Evolutionary conservation across 2,888 invertebrate species (phyloP).

Genomic region (Macrophya alboannulata): DNA sequence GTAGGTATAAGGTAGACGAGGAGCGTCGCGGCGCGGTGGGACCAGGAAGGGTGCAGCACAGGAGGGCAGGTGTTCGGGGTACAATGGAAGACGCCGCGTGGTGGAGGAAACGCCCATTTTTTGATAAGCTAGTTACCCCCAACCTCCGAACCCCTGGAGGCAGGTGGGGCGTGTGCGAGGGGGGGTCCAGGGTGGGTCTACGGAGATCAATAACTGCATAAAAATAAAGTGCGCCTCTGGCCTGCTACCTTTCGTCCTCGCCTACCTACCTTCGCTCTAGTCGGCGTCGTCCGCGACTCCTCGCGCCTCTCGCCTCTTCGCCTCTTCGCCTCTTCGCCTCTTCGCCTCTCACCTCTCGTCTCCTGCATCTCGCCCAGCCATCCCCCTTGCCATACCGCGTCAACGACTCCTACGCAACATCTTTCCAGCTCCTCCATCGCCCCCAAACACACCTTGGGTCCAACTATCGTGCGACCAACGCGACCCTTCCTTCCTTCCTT

Average conservation of each 20-base stretch:
- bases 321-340: too few relatives aligned
- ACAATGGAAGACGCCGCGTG: slow-evolving; percentile 74
- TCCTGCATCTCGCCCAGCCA: slow-evolving; percentile 62
- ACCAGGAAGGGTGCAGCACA: slow-evolving; percentile 66
- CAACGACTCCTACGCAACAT: slow-evolving; percentile 61
- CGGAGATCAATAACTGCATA: slow-evolving; percentile 80
- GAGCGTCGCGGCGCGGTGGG: slow-evolving; percentile 52
- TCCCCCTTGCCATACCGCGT: slow-evolving; percentile 56
- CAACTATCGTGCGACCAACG: slow-evolving; percentile 3
- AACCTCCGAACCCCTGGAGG: slow-evolving; percentile 70
- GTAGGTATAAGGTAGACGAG: slow-evolving; percentile 59
- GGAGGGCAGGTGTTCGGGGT: slow-evolving; percentile 73
- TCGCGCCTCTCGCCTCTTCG: slow-evolving; percentile 42
- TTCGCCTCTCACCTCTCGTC: slow-evolving; percentile 27
- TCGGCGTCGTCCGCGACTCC: slow-evolving; percentile 46
- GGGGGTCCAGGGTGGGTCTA: slow-evolving; percentile 65
- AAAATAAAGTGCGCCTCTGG: slow-evolving; percentile 80
- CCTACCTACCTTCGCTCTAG: slow-evolving; percentile 63
- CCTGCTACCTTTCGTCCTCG: slow-evolving; percentile 79
- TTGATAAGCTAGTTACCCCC: slow-evolving; percentile 80
- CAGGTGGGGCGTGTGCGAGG: slow-evolving; percentile 41
- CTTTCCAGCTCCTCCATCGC: slow-evolving; percentile 55
- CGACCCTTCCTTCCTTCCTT: background rate
- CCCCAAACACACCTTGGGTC: slow-evolving; percentile 38
- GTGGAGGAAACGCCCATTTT: slow-evolving; percentile 80